Percentiles rank a stretch among this genome's conserved stretches.
These are phyloP conservation scores for Hippocampus mohnikei DNA, from an alignment of 2,113 vertebrate species.

Conservation along the genomic window DNA sequence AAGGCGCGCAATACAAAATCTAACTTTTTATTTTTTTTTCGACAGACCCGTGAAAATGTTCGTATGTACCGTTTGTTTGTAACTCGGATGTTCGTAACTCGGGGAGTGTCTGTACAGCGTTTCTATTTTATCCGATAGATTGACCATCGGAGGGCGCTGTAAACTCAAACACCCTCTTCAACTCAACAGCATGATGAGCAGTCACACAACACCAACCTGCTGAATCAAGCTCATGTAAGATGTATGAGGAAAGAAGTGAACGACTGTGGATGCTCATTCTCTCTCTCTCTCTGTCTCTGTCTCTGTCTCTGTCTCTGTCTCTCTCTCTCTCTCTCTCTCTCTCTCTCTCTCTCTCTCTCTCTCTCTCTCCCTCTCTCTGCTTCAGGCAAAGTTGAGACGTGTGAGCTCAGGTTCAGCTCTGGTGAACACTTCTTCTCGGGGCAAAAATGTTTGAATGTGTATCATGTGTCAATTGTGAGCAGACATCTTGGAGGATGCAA, in stretches of 20 bases:
- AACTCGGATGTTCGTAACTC: too few species aligned
- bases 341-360: slow-evolving; percentile 13
- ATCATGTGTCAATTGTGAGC: slow-evolving; percentile 2
- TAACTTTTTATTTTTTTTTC: too few species aligned
- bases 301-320: slow-evolving; percentile 17
- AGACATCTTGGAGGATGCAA: slow-evolving; percentile 9
- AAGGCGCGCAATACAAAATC: too few species aligned
- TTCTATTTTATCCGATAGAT: rapidly evolving
- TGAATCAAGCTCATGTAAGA: slow-evolving; percentile 9
- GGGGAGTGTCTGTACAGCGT: too few species aligned
- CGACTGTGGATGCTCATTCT: slow-evolving; percentile 35
- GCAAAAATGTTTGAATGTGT: slow-evolving; percentile 8
- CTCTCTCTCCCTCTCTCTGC: slow-evolving; percentile 2
- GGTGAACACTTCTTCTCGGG: neutral
- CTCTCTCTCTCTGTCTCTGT: slow-evolving; percentile 15
- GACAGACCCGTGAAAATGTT: too few species aligned
- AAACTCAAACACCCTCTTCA: neutral
- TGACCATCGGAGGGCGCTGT: slow-evolving; percentile 32
- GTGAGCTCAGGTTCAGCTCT: slow-evolving; percentile 20
- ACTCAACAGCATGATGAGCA: slow-evolving; percentile 23
- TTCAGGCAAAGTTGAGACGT: slow-evolving; percentile 38
- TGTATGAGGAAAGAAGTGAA: slow-evolving; percentile 31
- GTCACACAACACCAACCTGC: neutral
- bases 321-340: slow-evolving; percentile 2
- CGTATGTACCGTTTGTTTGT: too few species aligned